phyloP scores from a whole-genome alignment of 2,797 vertebrate species.

The Periparus ater region DNA sequence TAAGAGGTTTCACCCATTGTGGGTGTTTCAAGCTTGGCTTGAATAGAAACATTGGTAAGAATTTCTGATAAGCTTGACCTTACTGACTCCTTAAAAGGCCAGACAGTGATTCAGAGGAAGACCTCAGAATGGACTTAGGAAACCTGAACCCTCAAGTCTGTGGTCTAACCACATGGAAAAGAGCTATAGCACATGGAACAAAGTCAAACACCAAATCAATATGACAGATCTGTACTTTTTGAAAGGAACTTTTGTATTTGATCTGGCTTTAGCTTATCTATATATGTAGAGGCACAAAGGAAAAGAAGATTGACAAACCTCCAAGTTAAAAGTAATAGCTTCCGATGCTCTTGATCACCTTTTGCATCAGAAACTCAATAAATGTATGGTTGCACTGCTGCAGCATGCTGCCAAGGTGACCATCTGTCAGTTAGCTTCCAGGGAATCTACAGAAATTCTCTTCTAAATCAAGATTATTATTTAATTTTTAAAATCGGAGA shows the following conservation, averaged over 20 bases:
- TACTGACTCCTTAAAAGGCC: neutral
- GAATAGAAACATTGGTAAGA: neutral
- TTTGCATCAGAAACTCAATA: constrained; percentile 57
- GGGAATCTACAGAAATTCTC: constrained; percentile 28
- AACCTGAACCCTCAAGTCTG: neutral
- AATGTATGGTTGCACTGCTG: constrained; percentile 9
- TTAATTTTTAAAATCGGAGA: neutral
- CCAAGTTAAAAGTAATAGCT: constrained; percentile 44
- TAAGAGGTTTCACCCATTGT: neutral
- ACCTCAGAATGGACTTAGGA: neutral
- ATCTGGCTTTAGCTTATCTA: constrained; percentile 57
- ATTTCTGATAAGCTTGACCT: neutral
- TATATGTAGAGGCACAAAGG: constrained; percentile 34
- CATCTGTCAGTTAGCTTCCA: constrained; percentile 71
- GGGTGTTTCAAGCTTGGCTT: neutral
- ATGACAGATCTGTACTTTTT: constrained; percentile 6
- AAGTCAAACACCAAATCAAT: constrained; percentile 39
- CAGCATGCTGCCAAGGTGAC: constrained; percentile 74
- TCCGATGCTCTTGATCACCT: constrained; percentile 72
- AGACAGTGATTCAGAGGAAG: neutral
- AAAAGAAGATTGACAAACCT: constrained; percentile 66
- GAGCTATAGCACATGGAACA: neutral
- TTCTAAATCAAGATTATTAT: constrained; percentile 52
- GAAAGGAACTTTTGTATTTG: constrained; percentile 50
- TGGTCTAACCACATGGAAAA: neutral